Evolutionary conservation across 64 coral and sea anemone species (phyloP).

Genomic region (Porites australiensis): DNA sequence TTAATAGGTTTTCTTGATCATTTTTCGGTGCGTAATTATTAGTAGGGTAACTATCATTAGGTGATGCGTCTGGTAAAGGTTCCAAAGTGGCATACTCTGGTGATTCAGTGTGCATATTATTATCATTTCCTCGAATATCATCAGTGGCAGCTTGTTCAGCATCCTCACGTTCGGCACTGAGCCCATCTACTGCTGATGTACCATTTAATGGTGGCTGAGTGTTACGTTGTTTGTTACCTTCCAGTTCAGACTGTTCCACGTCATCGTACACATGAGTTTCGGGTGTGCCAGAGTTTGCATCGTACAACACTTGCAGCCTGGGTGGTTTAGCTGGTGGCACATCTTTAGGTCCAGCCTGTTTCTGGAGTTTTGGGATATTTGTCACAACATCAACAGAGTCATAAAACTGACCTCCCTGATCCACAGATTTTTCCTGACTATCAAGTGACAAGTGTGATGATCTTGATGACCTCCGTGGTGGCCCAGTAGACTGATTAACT

Average conservation of each 20-base stretch:
- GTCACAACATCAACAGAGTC: constrained; percentile 44
- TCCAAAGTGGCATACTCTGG: constrained; percentile 47
- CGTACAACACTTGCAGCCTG: not conserved
- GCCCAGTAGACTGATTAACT: not conserved
- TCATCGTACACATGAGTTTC: constrained; percentile 25
- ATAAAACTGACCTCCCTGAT: constrained; percentile 40
- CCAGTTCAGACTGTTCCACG: constrained; percentile 19
- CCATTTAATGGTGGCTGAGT: not conserved
- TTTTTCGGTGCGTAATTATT: not conserved
- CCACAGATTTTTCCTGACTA: constrained; percentile 10
- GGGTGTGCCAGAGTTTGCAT: not conserved
- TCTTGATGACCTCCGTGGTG: not conserved
- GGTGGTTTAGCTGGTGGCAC: not conserved
- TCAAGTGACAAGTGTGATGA: not conserved
- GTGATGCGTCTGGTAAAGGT: constrained; percentile 16
- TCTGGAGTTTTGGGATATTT: not conserved
- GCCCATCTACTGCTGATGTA: not conserved
- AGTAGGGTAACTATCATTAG: not conserved
- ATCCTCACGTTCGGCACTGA: not conserved
- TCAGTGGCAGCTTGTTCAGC: not conserved
- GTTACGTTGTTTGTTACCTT: not conserved
- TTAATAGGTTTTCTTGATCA: not conserved
- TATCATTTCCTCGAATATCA: not conserved
- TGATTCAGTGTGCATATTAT: not conserved
- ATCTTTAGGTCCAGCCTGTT: not conserved